Evolutionary conservation across 2,888 invertebrate genomes (phyloP).

Genomic region (Ganaspis brasiliensis): DNA sequence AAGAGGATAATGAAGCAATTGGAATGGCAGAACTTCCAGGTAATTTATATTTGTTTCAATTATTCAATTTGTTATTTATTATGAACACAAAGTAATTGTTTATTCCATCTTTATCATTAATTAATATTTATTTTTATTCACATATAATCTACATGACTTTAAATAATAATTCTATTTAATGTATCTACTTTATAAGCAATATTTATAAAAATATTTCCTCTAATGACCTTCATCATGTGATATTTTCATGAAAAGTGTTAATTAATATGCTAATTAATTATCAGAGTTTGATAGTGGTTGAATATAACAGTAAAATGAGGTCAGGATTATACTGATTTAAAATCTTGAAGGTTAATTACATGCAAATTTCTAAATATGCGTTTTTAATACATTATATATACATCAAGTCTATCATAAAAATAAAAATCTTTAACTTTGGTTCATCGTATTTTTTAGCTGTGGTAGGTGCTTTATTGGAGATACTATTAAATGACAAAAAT

Average conservation of each 20-base stretch:
- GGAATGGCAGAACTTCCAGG: constrained; percentile 9
- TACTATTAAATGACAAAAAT: constrained; percentile 72
- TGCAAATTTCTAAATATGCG: background rate
- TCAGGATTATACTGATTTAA: background rate
- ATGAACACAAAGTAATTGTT: too few species aligned
- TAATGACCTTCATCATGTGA: background rate
- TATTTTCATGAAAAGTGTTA: background rate
- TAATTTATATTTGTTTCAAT: too few species aligned
- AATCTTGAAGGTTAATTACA: background rate
- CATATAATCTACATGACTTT: too few species aligned
- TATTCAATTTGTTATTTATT: too few species aligned
- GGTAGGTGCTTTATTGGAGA: constrained; percentile 71
- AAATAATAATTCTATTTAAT: too few species aligned
- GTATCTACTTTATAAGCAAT: too few species aligned
- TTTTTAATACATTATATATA: background rate
- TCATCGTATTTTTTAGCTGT: constrained; percentile 65
- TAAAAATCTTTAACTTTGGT: background rate
- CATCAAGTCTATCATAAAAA: background rate
- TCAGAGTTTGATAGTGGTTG: background rate
- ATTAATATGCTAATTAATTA: constrained; percentile 4
- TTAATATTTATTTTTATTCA: too few species aligned
- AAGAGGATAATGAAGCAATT: constrained; percentile 9
- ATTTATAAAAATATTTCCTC: too few species aligned
- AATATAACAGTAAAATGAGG: background rate
- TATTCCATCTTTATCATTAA: too few species aligned